Evolutionary conservation across 1,140 invertebrate species (phyloP).

Genomic region (Macrobrachium rosenbergii): DNA sequence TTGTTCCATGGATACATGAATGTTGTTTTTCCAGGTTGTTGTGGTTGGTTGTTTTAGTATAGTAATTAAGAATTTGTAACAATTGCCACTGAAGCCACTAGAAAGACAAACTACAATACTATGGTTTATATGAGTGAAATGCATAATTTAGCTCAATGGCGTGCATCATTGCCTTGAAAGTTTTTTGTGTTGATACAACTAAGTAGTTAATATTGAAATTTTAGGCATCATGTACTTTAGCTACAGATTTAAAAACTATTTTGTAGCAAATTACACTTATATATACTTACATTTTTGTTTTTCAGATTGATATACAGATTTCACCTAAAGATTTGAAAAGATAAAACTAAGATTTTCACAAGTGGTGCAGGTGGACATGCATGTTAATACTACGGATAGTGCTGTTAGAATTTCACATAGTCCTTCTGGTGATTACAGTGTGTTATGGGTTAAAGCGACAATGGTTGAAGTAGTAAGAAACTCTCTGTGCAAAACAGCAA

Average conservation of each 20-base stretch:
- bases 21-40: too few species aligned
- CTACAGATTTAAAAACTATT: neutral
- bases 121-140: too few species aligned
- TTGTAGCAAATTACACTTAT: too few species aligned
- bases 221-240: neutral
- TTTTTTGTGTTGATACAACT: too few species aligned
- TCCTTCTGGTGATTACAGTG: slow-evolving; percentile 76
- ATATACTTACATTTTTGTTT: neutral
- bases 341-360: slow-evolving; percentile 91
- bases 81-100: too few species aligned
- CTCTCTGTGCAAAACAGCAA: neutral
- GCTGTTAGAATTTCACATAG: slow-evolving; percentile 91
- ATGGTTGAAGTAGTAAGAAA: slow-evolving; percentile 10
- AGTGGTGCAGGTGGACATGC: slow-evolving; percentile 95
- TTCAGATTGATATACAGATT: slow-evolving; percentile 59
- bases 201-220: neutral
- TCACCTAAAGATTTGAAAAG: slow-evolving; percentile 77
- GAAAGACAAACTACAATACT: too few species aligned
- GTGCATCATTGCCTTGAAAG: too few species aligned
- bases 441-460: neutral
- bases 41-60: too few species aligned
- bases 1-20: too few species aligned
- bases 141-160: too few species aligned
- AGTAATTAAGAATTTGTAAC: too few species aligned
- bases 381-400: slow-evolving; percentile 96